phyloP scores from a whole-genome alignment of 2,113 vertebrate species.

The Clarias gariepinus region DNA sequence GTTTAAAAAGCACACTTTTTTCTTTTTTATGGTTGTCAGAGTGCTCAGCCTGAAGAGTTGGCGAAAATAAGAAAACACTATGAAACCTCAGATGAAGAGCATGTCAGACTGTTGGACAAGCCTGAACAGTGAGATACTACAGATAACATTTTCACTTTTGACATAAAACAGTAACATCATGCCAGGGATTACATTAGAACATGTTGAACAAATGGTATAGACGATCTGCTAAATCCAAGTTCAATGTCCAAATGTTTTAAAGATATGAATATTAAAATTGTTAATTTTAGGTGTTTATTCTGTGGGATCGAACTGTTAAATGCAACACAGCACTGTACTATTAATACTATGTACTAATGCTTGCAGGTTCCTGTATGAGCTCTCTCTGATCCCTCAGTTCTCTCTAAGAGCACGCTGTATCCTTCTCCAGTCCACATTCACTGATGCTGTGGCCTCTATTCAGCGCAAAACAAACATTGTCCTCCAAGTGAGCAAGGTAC shows the following conservation, averaged over 20 bases:
- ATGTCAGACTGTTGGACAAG: constrained; percentile 91
- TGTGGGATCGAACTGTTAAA: not conserved
- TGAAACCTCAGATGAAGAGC: constrained; percentile 83
- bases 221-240: not conserved
- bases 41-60: constrained; percentile 90
- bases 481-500: constrained; percentile 82
- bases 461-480: constrained; percentile 82
- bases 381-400: constrained; percentile 94
- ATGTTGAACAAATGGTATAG: not conserved
- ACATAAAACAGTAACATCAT: not conserved
- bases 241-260: not conserved
- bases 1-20: not conserved
- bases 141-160: not conserved
- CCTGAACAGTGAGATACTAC: constrained; percentile 89
- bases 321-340: not conserved
- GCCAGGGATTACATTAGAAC: not conserved
- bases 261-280: not conserved
- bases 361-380: constrained; percentile 90
- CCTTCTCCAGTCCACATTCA: constrained; percentile 88
- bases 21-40: constrained; percentile 67
- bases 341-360: not conserved
- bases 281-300: not conserved
- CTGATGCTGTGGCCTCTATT: constrained; percentile 79
- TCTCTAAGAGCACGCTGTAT: constrained; percentile 86
- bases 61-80: constrained; percentile 87